Evolutionary conservation across 2,113 vertebrate genomes (phyloP).

Genomic region (Ginglymostoma cirratum): DNA sequence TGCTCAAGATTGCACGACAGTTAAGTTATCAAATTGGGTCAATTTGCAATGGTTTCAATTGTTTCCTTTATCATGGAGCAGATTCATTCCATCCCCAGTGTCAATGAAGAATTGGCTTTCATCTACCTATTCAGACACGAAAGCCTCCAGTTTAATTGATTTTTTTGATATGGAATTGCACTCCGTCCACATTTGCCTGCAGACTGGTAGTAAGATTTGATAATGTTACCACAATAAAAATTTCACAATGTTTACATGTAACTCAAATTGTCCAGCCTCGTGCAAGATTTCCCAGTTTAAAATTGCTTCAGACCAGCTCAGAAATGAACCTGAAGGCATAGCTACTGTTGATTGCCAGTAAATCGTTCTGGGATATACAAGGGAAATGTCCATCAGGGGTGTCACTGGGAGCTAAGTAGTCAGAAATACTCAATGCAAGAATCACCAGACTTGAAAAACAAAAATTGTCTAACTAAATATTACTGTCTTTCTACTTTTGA

Average conservation of each 20-base stretch:
- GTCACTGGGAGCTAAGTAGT: background rate
- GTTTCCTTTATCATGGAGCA: background rate
- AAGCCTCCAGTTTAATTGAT: background rate
- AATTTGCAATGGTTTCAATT: background rate
- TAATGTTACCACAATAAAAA: background rate
- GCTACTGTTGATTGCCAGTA: background rate
- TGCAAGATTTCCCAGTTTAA: background rate
- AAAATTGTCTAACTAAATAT: background rate
- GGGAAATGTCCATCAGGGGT: background rate
- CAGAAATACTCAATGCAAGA: background rate
- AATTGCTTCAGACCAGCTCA: background rate
- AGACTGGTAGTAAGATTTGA: background rate
- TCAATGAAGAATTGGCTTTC: background rate
- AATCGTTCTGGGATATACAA: background rate
- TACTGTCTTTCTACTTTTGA: background rate
- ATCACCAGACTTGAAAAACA: background rate
- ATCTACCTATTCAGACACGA: background rate
- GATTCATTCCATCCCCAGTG: background rate
- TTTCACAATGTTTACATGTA: background rate
- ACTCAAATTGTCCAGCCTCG: too few relatives aligned
- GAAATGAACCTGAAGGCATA: background rate
- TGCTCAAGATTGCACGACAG: background rate
- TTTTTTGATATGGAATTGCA: background rate
- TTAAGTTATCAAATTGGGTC: background rate
- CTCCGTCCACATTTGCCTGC: background rate